Evolutionary conservation across 2,888 invertebrate genomes (phyloP).

Genomic region (Julus scanicus): DNA sequence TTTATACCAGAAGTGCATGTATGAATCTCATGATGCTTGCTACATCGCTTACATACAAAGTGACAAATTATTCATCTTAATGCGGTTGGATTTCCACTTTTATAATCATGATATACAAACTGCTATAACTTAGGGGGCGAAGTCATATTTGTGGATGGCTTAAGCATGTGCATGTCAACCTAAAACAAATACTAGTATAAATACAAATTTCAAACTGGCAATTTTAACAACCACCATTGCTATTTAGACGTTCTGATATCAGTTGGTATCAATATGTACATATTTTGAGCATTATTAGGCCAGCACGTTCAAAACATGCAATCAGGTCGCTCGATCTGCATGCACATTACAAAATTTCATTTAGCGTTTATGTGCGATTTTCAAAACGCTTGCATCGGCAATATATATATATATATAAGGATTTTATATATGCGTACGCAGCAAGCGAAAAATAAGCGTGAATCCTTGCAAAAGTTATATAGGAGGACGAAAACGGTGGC

Average conservation of each 20-base stretch:
- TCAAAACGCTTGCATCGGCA: conserved; percentile 45
- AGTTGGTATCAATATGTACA: not conserved
- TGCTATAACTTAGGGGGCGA: not conserved
- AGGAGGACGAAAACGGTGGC: not conserved
- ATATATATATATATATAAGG: not conserved
- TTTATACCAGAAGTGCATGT: too few species aligned
- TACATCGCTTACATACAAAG: conserved; percentile 15
- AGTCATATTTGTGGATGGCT: not conserved
- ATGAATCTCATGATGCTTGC: not conserved
- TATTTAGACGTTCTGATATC: not conserved
- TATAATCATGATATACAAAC: not conserved
- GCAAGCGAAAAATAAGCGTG: conserved; percentile 13
- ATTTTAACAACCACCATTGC: not conserved
- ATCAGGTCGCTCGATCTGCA: not conserved
- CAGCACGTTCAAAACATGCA: conserved; percentile 27
- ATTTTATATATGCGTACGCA: not conserved
- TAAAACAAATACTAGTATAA: not conserved
- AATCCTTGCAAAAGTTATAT: conserved; percentile 18
- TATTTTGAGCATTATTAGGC: not conserved
- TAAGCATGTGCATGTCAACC: not conserved
- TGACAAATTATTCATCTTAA: not conserved
- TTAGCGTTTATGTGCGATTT: conserved; percentile 36
- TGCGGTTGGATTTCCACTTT: not conserved
- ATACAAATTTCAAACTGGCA: not conserved
- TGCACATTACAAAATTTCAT: conserved; percentile 28